Evolutionary conservation across 2,797 vertebrate species (phyloP).

Genomic region (Pelochelys cantorii): DNA sequence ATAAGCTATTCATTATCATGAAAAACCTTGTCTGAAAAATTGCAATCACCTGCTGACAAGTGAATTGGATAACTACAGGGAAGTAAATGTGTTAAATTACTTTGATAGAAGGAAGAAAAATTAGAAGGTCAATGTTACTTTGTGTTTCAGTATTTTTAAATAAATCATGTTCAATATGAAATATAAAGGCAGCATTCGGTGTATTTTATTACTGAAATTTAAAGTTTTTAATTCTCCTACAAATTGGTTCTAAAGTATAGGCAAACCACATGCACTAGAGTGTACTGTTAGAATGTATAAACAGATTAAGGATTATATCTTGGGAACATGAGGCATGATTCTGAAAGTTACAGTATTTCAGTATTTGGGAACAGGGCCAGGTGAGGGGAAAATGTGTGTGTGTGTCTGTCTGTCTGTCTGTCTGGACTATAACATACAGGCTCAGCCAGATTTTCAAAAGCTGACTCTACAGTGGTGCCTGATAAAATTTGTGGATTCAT

Average conservation of each 20-base stretch:
- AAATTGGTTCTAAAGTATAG: constrained; percentile 17
- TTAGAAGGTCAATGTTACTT: constrained; percentile 60
- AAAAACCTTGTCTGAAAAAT: constrained; percentile 28
- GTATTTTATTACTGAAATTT: constrained; percentile 39
- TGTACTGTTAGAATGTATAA: constrained; percentile 25
- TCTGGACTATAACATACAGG: not conserved
- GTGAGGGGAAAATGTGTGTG: not conserved
- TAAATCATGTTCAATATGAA: constrained; percentile 63
- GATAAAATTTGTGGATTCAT: not conserved
- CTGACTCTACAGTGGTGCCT: not conserved
- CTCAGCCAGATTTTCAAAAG: not conserved
- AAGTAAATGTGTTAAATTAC: constrained; percentile 65
- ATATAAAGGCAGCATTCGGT: constrained; percentile 59
- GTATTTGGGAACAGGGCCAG: not conserved
- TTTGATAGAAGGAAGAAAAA: constrained; percentile 61
- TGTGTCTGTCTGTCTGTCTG: too few species aligned
- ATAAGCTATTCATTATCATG: constrained; percentile 22
- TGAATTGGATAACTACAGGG: constrained; percentile 73
- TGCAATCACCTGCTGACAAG: constrained; percentile 71
- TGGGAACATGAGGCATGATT: constrained; percentile 3
- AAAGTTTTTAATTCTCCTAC: constrained; percentile 29
- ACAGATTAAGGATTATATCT: constrained; percentile 34
- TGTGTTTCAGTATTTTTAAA: constrained; percentile 62
- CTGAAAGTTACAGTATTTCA: constrained; percentile 7
- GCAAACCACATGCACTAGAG: not conserved